Conservation (phyloP, 2,888 invertebrate species). For the Schizaphis graminum region DNA sequence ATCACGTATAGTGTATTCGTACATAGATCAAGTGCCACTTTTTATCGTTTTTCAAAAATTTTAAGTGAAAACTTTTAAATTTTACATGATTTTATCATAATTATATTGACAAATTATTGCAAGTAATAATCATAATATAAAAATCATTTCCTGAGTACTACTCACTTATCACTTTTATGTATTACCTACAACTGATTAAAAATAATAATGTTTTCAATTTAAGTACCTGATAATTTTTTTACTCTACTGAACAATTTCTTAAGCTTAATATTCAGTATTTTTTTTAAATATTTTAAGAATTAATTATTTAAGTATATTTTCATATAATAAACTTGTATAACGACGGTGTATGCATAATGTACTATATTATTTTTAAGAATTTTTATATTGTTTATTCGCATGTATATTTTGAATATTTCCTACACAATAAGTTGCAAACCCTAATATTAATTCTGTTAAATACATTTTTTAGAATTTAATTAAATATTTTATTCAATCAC, state of each 20-base stretch:
- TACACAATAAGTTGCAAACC: not conserved
- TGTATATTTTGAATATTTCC: not conserved
- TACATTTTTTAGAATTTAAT: too few species aligned
- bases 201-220: too few species aligned
- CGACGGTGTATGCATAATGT: too few species aligned
- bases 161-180: not conserved
- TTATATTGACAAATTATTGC: not conserved
- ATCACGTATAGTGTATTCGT: not conserved
- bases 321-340: not conserved
- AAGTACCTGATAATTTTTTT: too few species aligned
- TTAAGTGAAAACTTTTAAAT: not conserved
- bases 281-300: too few species aligned
- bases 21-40: not conserved
- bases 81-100: not conserved
- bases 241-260: not conserved
- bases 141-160: not conserved
- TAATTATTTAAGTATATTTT: not conserved
- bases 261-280: not conserved
- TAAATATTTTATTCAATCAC: not conserved
- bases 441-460: not conserved
- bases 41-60: not conserved
- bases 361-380: not conserved
- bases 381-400: not conserved
- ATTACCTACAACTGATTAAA: too few species aligned
- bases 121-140: not conserved